These are phyloP conservation scores for Epinotia brunnichana DNA, from an alignment of 2,888 invertebrate genomes.

Conservation along the genomic window DNA sequence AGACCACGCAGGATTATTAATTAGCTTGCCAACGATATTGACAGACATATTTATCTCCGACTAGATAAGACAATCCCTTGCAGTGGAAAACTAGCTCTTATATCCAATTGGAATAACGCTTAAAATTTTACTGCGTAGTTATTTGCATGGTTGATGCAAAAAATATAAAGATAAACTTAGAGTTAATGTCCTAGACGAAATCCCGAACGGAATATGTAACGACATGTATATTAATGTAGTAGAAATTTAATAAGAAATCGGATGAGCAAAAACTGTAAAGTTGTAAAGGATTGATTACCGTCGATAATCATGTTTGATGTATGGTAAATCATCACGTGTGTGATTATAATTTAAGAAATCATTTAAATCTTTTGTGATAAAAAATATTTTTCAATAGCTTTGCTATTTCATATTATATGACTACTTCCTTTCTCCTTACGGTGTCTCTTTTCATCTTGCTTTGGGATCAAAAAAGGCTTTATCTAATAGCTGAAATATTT, in stretches of 20 bases:
- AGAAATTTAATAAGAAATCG: constrained; percentile 8
- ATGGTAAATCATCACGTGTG: constrained; percentile 19
- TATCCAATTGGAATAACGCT: not conserved
- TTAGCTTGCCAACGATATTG: constrained; percentile 44
- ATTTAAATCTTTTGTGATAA: not conserved
- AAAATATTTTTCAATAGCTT: too few species aligned
- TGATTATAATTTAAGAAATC: constrained; percentile 6
- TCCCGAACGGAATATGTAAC: constrained; percentile 34
- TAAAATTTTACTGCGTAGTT: not conserved
- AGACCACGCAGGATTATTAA: constrained; percentile 47
- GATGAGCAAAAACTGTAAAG: constrained; percentile 23
- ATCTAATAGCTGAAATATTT: too few species aligned
- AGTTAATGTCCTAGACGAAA: constrained; percentile 45
- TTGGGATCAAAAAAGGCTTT: too few species aligned
- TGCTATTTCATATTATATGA: too few species aligned
- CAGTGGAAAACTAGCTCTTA: constrained; percentile 8
- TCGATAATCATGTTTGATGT: constrained; percentile 30
- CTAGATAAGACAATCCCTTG: constrained; percentile 28
- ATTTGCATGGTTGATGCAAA: constrained; percentile 38
- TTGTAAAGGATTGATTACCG: constrained; percentile 8
- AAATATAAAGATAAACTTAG: constrained; percentile 42
- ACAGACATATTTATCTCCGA: constrained; percentile 48
- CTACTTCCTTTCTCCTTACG: not conserved
- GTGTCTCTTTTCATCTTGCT: not conserved
- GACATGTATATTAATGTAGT: constrained; percentile 25